Percentiles rank a stretch among this genome's conserved stretches.
Conservation (phyloP, 1,140 invertebrate species). For the Brachystomella parvula region DNA sequence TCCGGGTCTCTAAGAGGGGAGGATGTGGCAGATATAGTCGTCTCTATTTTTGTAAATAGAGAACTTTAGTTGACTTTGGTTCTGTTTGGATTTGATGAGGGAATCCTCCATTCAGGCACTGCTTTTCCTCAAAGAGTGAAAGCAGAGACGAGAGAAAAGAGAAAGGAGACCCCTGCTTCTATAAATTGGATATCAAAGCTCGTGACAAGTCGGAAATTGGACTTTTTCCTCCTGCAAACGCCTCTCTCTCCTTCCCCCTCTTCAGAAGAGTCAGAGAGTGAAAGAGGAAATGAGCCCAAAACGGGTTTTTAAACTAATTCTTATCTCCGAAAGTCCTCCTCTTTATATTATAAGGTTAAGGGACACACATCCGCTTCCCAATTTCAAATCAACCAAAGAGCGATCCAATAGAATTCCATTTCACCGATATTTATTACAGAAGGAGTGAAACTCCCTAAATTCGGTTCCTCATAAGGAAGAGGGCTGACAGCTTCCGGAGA, state of each 20-base stretch:
- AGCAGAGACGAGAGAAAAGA: neutral
- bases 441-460: too few relatives aligned
- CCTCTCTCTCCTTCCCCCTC: neutral
- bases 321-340: constrained; percentile 20
- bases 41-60: neutral
- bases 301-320: constrained; percentile 38
- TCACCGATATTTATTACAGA: too few relatives aligned
- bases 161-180: constrained; percentile 10
- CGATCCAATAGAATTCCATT: too few relatives aligned
- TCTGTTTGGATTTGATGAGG: neutral
- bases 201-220: constrained; percentile 39
- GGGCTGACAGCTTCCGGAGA: too few relatives aligned
- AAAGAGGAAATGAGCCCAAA: constrained; percentile 38
- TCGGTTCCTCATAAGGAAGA: too few relatives aligned
- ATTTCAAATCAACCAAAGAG: too few relatives aligned
- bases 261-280: constrained; percentile 16
- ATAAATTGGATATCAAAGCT: constrained; percentile 39
- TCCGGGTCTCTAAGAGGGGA: neutral
- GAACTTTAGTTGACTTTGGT: neutral
- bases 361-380: neutral
- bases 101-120: neutral
- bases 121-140: neutral
- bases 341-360: neutral
- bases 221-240: constrained; percentile 35
- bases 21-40: neutral